phyloP scores from a whole-genome alignment of 2,113 vertebrate species.

The Piprites chloris region DNA sequence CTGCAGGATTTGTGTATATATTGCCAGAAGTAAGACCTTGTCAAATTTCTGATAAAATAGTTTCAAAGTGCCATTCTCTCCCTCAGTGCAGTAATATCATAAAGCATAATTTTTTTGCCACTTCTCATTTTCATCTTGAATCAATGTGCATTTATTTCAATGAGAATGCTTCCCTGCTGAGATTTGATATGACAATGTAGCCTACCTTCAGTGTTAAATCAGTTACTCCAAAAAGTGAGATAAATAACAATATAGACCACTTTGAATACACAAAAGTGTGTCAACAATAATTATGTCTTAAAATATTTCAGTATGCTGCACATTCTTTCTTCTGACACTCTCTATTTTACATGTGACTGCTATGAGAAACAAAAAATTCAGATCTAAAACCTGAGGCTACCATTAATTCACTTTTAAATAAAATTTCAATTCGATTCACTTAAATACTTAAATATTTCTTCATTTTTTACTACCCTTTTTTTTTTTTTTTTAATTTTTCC shows the following conservation, averaged over 20 bases:
- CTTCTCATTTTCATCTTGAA: not conserved
- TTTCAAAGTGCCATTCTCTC: not conserved
- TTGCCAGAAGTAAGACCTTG: not conserved
- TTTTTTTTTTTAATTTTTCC: not conserved
- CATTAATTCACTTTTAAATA: not conserved
- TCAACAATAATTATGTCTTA: not conserved
- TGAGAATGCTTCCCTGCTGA: not conserved
- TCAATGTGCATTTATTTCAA: not conserved
- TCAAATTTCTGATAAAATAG: not conserved
- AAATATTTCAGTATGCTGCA: not conserved
- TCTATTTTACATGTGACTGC: not conserved
- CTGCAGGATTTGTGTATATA: not conserved
- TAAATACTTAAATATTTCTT: not conserved
- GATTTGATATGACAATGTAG: not conserved
- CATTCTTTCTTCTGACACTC: not conserved
- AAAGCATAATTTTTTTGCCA: not conserved
- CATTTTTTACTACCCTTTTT: not conserved
- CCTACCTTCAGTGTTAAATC: not conserved
- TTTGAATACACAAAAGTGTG: not conserved
- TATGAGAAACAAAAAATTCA: not conserved
- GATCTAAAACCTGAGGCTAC: not conserved
- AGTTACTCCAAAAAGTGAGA: not conserved
- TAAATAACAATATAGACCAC: not conserved
- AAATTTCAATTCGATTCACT: not conserved
- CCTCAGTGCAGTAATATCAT: not conserved